Percentiles rank a stretch among this genome's conserved stretches.
Conservation (phyloP, 2,113 vertebrate genomes). For the Prietella phreatophila region DNA sequence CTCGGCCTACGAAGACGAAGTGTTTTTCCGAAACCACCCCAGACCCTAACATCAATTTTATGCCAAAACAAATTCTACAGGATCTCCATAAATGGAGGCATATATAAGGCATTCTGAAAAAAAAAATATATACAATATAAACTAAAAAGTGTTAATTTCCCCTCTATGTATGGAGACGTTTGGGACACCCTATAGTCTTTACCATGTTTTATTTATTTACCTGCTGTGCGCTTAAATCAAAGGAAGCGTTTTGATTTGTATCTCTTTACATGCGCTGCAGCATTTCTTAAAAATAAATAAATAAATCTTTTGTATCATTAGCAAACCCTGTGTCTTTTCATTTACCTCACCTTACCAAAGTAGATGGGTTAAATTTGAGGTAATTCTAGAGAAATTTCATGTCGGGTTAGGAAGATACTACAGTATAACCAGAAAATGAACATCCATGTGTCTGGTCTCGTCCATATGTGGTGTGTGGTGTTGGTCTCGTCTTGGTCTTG, state of each 20-base stretch:
- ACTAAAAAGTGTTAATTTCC: no score
- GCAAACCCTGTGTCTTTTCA: no score
- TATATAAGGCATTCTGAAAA: no score
- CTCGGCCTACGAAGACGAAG: background rate
- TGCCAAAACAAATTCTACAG: background rate
- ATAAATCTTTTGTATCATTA: no score
- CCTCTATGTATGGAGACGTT: no score
- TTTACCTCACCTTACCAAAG: background rate
- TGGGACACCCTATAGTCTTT: no score
- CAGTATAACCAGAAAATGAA: no score
- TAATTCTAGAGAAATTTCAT: background rate
- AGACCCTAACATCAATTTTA: background rate
- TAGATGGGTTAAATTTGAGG: background rate
- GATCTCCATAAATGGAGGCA: no score
- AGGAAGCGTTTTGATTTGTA: background rate
- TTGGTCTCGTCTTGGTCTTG: background rate
- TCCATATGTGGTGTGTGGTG: background rate
- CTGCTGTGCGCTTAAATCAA: background rate
- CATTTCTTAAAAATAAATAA: background rate
- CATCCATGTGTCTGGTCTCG: background rate
- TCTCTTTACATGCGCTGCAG: background rate
- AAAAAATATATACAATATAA: no score
- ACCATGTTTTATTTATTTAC: background rate
- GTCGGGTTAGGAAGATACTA: background rate
- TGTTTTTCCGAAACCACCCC: background rate